phyloP scores from a whole-genome alignment of 2,888 invertebrate genomes.

The Eupsilia transversa region DNA sequence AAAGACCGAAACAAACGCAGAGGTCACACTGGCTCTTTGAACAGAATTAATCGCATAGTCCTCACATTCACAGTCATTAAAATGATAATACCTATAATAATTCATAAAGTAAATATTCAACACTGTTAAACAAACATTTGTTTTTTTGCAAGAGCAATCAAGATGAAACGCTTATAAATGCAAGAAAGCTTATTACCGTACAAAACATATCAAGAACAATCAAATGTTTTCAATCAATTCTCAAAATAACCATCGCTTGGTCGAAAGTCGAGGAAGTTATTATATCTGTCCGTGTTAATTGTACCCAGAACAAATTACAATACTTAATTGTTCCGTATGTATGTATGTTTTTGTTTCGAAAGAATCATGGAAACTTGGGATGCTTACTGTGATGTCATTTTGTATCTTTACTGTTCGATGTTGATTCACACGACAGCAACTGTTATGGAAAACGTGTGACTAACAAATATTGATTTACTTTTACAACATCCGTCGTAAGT shows the following conservation, averaged over 20 bases:
- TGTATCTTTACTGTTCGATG: neutral
- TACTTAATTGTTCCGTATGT: slow-evolving; percentile 69
- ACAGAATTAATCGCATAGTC: neutral
- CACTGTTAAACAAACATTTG: too few relatives aligned
- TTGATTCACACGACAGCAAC: slow-evolving; percentile 18
- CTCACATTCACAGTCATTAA: neutral
- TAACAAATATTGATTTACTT: slow-evolving; percentile 30
- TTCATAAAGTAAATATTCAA: neutral
- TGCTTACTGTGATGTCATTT: slow-evolving; percentile 12
- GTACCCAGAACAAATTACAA: slow-evolving; percentile 71
- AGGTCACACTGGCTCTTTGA: neutral
- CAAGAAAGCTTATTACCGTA: neutral
- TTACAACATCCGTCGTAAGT: slow-evolving; percentile 12
- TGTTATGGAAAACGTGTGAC: slow-evolving; percentile 20
- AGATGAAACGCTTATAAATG: neutral
- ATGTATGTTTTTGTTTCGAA: slow-evolving; percentile 66
- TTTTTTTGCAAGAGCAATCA: neutral
- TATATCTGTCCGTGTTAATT: slow-evolving; percentile 74
- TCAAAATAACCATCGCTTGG: slow-evolving; percentile 24
- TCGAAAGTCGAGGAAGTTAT: slow-evolving; percentile 58
- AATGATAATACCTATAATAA: neutral
- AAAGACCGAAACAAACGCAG: too few relatives aligned
- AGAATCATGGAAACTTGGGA: slow-evolving; percentile 18
- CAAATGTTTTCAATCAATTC: slow-evolving; percentile 26
- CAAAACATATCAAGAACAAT: slow-evolving; percentile 15